Conservation (phyloP, 30 jellyfish, hydroid and myxozoan species). For the Turritopsis rubra region DNA sequence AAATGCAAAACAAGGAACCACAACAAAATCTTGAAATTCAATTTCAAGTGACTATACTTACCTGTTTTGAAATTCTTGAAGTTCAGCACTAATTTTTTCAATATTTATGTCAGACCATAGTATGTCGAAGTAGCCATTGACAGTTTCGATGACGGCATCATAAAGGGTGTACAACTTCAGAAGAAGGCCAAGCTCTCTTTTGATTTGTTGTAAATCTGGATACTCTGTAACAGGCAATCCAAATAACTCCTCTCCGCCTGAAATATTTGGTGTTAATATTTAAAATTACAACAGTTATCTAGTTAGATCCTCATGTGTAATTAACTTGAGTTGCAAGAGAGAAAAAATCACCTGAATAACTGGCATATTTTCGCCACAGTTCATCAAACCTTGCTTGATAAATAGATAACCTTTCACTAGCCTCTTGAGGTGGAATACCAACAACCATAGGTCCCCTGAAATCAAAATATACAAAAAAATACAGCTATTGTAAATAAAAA, state of each 20-base stretch:
- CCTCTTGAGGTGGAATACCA: slow-evolving; percentile 76
- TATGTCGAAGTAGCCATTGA: slow-evolving; percentile 60
- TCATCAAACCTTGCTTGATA: slow-evolving; percentile 80
- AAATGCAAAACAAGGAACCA: not conserved
- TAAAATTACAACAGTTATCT: not conserved
- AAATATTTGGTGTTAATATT: not conserved
- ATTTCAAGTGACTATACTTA: slow-evolving; percentile 8
- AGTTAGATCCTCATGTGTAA: not conserved
- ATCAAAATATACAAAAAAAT: not conserved
- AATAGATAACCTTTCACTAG: slow-evolving; percentile 64
- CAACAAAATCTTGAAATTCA: not conserved
- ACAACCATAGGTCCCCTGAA: slow-evolving; percentile 77
- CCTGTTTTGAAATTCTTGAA: slow-evolving; percentile 75
- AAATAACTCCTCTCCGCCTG: slow-evolving; percentile 80
- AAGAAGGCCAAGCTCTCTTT: slow-evolving; percentile 64
- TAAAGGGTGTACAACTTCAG: slow-evolving; percentile 46
- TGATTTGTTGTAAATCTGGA: slow-evolving; percentile 63
- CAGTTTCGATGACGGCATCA: slow-evolving; percentile 66
- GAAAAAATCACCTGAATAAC: slow-evolving; percentile 56
- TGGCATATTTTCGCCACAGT: slow-evolving; percentile 66
- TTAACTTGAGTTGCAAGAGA: too few species aligned
- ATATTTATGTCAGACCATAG: slow-evolving; percentile 76
- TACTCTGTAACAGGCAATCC: slow-evolving; percentile 69
- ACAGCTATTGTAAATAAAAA: too few species aligned
- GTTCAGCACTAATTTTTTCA: slow-evolving; percentile 59